Conservation (phyloP, 1,140 invertebrate species). For the Batillaria attramentaria region DNA sequence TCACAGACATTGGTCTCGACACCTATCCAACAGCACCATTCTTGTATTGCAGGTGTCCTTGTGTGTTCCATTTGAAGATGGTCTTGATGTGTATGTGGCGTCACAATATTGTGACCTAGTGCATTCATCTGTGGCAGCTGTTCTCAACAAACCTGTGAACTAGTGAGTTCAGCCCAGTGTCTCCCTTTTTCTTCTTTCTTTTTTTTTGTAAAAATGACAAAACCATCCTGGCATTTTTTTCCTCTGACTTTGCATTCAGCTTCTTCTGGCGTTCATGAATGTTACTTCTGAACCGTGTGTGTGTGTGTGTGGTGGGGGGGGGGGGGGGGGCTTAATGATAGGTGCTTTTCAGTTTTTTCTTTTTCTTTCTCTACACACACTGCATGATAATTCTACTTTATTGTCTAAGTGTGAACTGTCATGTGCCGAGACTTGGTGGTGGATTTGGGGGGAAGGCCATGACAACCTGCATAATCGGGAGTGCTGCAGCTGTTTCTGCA, state of each 20-base stretch:
- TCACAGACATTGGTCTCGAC: no score
- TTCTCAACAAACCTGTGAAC: slow-evolving; percentile 71
- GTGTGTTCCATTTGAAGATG: slow-evolving; percentile 66
- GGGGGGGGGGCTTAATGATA: no score
- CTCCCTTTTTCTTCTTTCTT: neutral
- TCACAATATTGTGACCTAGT: slow-evolving; percentile 76
- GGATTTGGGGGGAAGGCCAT: slow-evolving; percentile 69
- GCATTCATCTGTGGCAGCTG: slow-evolving; percentile 76
- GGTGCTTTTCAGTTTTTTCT: neutral
- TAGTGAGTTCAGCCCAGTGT: no score
- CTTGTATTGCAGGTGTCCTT: neutral
- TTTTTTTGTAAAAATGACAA: neutral
- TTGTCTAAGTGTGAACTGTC: slow-evolving; percentile 54
- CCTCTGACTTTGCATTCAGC: no score
- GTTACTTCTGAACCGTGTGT: neutral
- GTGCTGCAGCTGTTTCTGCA: slow-evolving; percentile 65
- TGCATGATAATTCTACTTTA: neutral
- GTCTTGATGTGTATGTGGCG: slow-evolving; percentile 62
- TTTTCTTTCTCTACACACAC: neutral
- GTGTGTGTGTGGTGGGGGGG: neutral
- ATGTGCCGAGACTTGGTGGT: slow-evolving; percentile 67
- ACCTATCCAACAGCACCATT: no score
- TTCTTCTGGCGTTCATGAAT: no score
- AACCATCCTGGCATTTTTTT: no score
- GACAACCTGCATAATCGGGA: slow-evolving; percentile 46